These are phyloP conservation scores for Phyllotis vaccarum DNA, from an alignment of 2,797 vertebrate species.

Conservation along the genomic window DNA sequence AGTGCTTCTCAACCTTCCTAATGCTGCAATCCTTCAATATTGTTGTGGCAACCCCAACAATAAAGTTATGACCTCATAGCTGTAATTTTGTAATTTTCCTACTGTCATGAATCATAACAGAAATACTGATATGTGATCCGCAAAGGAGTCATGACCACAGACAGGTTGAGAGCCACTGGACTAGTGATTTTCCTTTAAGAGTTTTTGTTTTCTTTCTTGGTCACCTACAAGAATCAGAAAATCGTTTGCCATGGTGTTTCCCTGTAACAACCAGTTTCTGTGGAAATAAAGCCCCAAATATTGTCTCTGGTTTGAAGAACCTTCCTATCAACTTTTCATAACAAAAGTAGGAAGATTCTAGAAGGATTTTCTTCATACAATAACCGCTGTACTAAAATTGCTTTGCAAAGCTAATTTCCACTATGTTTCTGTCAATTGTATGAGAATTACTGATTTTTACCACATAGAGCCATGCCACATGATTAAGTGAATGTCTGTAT, in stretches of 20 bases:
- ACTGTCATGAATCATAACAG: neutral
- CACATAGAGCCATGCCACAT: neutral
- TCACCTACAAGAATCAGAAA: neutral
- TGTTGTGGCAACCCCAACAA: neutral
- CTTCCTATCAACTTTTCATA: neutral
- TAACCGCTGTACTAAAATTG: neutral
- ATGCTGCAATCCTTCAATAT: neutral
- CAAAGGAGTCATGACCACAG: neutral
- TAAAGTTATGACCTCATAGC: neutral
- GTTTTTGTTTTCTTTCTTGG: neutral
- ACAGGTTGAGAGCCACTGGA: neutral
- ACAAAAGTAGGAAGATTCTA: constrained; percentile 13
- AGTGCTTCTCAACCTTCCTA: neutral
- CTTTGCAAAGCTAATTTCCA: constrained; percentile 17
- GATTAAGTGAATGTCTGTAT: constrained; percentile 31
- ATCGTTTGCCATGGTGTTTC: neutral
- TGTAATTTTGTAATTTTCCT: neutral
- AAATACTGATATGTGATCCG: neutral
- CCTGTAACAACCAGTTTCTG: neutral
- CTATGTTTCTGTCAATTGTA: neutral
- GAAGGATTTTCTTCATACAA: neutral
- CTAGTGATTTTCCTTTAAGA: neutral
- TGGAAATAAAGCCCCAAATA: constrained; percentile 31
- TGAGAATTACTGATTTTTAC: constrained; percentile 45
- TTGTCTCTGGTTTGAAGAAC: constrained; percentile 5